Base-by-base conservation (phyloP, 2,888 invertebrate species). In the Helobdella robusta region DNA sequence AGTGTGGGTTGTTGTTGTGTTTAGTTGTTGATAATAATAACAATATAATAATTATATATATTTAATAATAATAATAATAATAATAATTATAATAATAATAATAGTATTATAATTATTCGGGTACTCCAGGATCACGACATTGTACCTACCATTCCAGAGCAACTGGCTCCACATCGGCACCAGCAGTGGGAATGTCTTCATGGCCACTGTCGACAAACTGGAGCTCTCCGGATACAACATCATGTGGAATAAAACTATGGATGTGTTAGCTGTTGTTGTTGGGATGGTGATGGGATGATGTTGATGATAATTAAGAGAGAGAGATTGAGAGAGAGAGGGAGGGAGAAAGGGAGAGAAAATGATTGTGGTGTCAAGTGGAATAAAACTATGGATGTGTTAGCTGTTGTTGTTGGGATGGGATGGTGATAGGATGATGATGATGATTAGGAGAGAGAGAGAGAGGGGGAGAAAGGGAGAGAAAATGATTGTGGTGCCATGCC, bases 281-380 rank as follows among this genome's bases (percentile, higher is more conserved):
- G 48, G 23, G 15, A 48, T n/a, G n/a, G n/a, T n/a, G n/a, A n/a
- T n/a, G n/a, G n/a, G n/a, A n/a, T n/a, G n/a, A n/a, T n/a, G n/a
- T n/a, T n/a, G n/a, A n/a, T n/a, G n/a, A n/a, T n/a, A n/a, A n/a
- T n/a, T n/a, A n/a, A n/a, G n/a, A n/a, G n/a, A n/a, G n/a, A n/a
- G n/a, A n/a, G n/a, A n/a, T n/a, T n/a, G n/a, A n/a, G n/a, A n/a
- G n/a, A n/a, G n/a, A n/a, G n/a, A n/a, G n/a, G n/a, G n/a, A n/a
- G n/a, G n/a, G n/a, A n/a, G n/a, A n/a, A n/a, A n/a, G n/a, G n/a
- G n/a, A n/a, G n/a, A n/a, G n/a, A n/a, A n/a, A n/a, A n/a, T n/a
- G n/a, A n/a, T n/a, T n/a, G n/a, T n/a, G n/a, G n/a, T n/a, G n/a
- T 98, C 84, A 95, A 97, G 85, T 98, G 98, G 98, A 98, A 98